A percentile compares a stretch with the other conserved stretches of the same genome.
phyloP scores from a whole-genome alignment of 2,113 vertebrate genomes.

The Dolichotis patagonum region DNA sequence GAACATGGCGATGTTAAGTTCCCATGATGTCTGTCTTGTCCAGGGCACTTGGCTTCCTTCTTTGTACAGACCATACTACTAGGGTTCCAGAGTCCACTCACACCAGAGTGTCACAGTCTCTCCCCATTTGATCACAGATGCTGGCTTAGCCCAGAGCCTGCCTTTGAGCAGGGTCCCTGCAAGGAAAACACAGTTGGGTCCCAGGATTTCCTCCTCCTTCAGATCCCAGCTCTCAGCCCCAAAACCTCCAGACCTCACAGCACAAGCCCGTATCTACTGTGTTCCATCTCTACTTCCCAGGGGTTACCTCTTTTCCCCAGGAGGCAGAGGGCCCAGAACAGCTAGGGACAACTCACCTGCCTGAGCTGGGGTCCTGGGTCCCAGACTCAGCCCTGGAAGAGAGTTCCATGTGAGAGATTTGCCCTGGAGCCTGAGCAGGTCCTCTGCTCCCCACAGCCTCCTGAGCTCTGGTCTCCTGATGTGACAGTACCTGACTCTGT shows the following conservation, averaged over 20 bases:
- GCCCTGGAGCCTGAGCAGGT: background rate
- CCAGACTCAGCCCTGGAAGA: background rate
- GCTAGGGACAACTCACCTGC: background rate
- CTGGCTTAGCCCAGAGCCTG: background rate
- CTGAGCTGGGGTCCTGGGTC: background rate
- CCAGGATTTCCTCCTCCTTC: no score
- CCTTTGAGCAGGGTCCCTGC: no score
- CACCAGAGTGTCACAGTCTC: background rate
- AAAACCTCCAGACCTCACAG: no score
- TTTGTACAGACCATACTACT: no score
- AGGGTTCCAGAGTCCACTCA: background rate
- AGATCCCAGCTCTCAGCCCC: no score
- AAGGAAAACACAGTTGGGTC: no score
- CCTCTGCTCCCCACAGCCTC: background rate
- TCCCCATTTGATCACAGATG: fast-evolving
- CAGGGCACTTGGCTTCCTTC: no score
- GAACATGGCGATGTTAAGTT: no score
- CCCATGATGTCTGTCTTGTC: no score
- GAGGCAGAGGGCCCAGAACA: no score
- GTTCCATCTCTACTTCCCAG: no score
- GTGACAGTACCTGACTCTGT: background rate
- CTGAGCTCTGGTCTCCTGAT: background rate
- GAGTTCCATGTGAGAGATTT: background rate
- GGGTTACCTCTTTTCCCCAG: background rate
- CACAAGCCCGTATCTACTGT: no score